Evolutionary conservation across 2,888 invertebrate species (phyloP).

Genomic region (Anticlea derivata): DNA sequence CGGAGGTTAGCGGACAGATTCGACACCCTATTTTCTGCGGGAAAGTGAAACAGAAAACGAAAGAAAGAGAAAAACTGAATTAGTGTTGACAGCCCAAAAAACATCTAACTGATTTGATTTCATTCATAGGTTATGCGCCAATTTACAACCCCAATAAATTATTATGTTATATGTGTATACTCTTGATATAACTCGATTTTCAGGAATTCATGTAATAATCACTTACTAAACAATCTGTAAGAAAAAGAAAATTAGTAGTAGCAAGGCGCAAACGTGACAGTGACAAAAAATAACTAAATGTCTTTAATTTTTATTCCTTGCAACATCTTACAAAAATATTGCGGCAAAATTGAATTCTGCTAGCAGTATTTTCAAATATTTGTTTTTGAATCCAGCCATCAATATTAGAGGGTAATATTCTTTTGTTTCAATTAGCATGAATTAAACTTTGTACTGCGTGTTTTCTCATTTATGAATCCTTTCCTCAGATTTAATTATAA

Average conservation of each 20-base stretch:
- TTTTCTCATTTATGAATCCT: too few species aligned
- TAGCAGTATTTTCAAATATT: not conserved
- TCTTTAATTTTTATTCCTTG: constrained; percentile 17
- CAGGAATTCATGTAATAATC: too few species aligned
- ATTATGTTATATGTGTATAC: too few species aligned
- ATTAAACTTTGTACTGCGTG: too few species aligned
- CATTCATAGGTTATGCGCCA: constrained; percentile 39
- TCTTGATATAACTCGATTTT: too few species aligned
- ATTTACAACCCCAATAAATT: too few species aligned
- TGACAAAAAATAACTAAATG: not conserved
- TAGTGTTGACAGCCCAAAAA: constrained; percentile 68
- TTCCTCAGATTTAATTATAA: too few species aligned
- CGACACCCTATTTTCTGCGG: constrained; percentile 85
- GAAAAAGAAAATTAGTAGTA: too few species aligned
- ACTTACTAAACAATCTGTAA: too few species aligned
- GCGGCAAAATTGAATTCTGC: constrained; percentile 37
- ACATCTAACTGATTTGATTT: constrained; percentile 41
- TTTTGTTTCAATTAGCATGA: not conserved
- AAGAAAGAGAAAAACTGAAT: constrained; percentile 74
- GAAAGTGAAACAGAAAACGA: constrained; percentile 80
- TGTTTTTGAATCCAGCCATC: not conserved
- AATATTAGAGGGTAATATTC: not conserved
- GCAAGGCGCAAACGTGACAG: not conserved
- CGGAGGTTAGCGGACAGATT: constrained; percentile 83
- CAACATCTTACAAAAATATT: constrained; percentile 13